Evolutionary conservation across 2,797 vertebrate genomes (phyloP), one percentile per base, ranked within the genome.

Genomic region (Masticophis lateralis): DNA sequence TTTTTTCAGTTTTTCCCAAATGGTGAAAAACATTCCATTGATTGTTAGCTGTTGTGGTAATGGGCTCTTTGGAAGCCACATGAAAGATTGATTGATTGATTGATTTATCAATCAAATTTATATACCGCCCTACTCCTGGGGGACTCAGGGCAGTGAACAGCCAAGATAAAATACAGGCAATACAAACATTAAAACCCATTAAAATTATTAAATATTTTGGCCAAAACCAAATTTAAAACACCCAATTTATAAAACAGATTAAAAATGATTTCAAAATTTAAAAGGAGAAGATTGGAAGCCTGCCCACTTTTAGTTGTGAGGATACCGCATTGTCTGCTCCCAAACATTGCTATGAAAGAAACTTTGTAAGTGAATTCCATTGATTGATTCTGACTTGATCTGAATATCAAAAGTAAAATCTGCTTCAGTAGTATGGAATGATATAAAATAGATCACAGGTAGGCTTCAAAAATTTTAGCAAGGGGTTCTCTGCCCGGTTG

Each of bases 381-480:
- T 83, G 20, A 83, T 11, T 22, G 20, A 22, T 47, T 79, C 74
- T 83, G 37, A 9, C 37, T 83, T 47, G 37, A 83, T 20, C 20
- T 83, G 37, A 83, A 25, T 47, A 37, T 37, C 69, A 37, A 74
- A 74, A 74, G 16, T 20, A 1, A 74, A 37, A 74, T 74, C 32
- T 74, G 69, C 69, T 74, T 93, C 94, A 94, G 93, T 94, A 88
- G n/a, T 57, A 91, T 95, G 94, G 93, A 90, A 88, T 95, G 96
- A 94, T 2, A 43, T 69, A 56, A 63, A 59, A 53, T 91, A 91
- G 28, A 6, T 47, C 51, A 53, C 8, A 8, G 51, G 51, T 53
- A 9, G 51, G 51, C 51, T 53, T 53, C 51, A 53, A 53, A 53
- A 53, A 10, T 53, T 53, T 53, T 53, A 53, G 51, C 9, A 53